Conservation (phyloP, 2,797 vertebrate genomes). For the Distichodus sexfasciatus region DNA sequence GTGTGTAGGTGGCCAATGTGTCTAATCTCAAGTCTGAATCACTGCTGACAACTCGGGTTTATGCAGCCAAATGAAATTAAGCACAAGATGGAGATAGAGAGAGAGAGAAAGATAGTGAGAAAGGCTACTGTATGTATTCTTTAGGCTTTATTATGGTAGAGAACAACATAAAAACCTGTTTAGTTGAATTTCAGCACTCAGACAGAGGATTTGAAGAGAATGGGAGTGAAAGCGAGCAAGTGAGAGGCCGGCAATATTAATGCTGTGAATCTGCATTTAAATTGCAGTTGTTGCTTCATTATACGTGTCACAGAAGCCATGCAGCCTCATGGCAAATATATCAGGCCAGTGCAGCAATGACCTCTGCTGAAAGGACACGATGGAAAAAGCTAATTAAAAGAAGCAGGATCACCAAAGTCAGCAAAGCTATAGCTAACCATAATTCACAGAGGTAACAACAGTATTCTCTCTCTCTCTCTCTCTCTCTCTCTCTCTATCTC, state of each 20-base stretch:
- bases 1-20: slow-evolving; percentile 49
- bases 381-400: slow-evolving; percentile 36
- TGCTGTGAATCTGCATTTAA: slow-evolving; percentile 41
- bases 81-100: neutral
- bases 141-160: neutral
- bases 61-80: slow-evolving; percentile 5
- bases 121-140: neutral
- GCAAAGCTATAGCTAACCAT: neutral
- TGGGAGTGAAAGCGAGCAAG: slow-evolving; percentile 25
- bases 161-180: no score
- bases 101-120: neutral
- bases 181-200: slow-evolving; percentile 2
- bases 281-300: slow-evolving; percentile 41
- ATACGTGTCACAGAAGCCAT: slow-evolving; percentile 20
- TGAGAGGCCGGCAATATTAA: slow-evolving; percentile 43
- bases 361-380: slow-evolving; percentile 34
- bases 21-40: slow-evolving; percentile 48
- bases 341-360: slow-evolving; percentile 27
- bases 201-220: neutral
- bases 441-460: neutral
- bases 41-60: slow-evolving; percentile 36
- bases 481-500: no score
- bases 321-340: slow-evolving; percentile 29
- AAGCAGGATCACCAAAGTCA: slow-evolving; percentile 21
- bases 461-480: neutral